phyloP scores from a whole-genome alignment of 2,797 vertebrate species.

The Sciaenops ocellatus region DNA sequence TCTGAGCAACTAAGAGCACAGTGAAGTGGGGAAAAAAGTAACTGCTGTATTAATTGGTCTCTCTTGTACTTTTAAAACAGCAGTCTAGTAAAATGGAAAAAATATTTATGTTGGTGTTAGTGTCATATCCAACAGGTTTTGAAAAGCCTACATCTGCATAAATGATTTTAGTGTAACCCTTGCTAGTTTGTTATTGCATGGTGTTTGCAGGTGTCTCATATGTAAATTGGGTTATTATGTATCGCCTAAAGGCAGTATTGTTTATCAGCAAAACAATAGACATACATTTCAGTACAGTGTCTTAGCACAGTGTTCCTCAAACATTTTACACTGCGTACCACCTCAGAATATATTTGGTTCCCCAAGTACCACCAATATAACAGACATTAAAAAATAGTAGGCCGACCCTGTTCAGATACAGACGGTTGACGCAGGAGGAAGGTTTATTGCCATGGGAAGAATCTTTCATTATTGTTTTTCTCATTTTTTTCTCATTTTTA shows the following conservation, averaged over 20 bases:
- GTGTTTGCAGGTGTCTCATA: not conserved
- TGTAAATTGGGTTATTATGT: not conserved
- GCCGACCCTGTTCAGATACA: too few species aligned
- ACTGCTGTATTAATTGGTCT: not conserved
- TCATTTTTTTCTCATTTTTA: too few species aligned
- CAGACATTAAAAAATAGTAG: too few species aligned
- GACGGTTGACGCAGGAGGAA: too few species aligned
- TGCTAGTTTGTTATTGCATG: not conserved
- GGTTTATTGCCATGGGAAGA: too few species aligned
- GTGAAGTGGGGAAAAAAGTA: not conserved
- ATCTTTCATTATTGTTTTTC: too few species aligned
- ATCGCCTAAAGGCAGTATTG: not conserved
- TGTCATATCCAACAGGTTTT: slow-evolving; percentile 1
- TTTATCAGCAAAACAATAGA: not conserved
- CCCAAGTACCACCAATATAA: too few species aligned
- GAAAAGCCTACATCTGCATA: not conserved
- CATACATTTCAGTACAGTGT: not conserved
- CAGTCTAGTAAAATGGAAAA: not conserved
- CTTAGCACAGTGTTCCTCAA: too few species aligned
- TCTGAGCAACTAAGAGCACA: not conserved
- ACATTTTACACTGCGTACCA: too few species aligned
- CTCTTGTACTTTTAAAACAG: not conserved
- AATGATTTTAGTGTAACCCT: not conserved
- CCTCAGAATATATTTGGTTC: too few species aligned
- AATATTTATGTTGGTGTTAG: slow-evolving; percentile 1